A percentile compares a stretch with the other conserved stretches of the same genome.
Evolutionary conservation across 2,888 invertebrate species (phyloP).

Genomic region (Abrostola tripartita): DNA sequence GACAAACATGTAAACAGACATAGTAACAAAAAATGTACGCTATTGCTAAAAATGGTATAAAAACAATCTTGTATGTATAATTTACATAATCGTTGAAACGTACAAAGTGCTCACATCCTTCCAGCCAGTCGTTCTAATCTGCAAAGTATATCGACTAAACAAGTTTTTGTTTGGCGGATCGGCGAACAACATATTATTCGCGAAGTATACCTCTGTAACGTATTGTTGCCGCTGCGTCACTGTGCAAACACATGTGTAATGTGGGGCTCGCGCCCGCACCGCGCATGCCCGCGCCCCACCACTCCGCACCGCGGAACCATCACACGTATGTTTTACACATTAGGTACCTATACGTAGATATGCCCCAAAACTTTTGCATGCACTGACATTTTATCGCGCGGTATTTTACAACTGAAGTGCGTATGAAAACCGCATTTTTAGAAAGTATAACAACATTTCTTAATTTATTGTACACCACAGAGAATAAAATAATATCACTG

Average conservation of each 20-base stretch:
- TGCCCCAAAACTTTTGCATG: constrained; percentile 20
- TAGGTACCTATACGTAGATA: constrained; percentile 37
- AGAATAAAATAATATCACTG: too few species aligned
- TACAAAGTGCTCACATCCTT: constrained; percentile 25
- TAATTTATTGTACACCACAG: too few species aligned
- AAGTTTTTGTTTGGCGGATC: constrained; percentile 45
- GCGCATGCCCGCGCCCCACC: constrained; percentile 3
- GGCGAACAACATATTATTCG: constrained; percentile 54
- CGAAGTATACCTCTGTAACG: constrained; percentile 49
- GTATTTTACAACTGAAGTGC: not conserved
- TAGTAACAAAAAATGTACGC: not conserved
- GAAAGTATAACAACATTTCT: too few species aligned
- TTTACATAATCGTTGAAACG: constrained; percentile 27
- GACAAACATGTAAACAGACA: constrained; percentile 1
- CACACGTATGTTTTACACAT: constrained; percentile 42
- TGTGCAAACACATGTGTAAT: constrained; percentile 54
- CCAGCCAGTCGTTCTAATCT: constrained; percentile 32
- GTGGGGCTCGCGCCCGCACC: constrained; percentile 33
- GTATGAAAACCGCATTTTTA: not conserved
- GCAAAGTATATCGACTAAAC: constrained; percentile 47
- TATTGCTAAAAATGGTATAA: constrained; percentile 13
- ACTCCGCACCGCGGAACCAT: constrained; percentile 33
- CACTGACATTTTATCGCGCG: not conserved
- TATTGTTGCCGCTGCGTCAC: constrained; percentile 58
- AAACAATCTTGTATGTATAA: constrained; percentile 18